These are phyloP conservation scores for Hiodon tergisus DNA, from an alignment of 2,113 vertebrate genomes.

Conservation along the genomic window DNA sequence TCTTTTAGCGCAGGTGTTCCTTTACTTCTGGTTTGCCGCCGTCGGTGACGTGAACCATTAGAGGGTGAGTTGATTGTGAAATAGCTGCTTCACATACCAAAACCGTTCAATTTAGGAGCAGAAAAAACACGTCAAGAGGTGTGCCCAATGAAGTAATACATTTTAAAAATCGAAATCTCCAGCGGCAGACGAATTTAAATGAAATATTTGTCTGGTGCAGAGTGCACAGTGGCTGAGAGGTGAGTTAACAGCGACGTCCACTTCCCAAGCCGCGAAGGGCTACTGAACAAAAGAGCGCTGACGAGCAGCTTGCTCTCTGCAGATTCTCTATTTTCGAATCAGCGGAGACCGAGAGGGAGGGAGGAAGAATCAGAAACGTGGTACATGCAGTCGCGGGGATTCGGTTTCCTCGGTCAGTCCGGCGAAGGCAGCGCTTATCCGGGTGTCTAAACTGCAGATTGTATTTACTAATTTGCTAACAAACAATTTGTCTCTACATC, in stretches of 20 bases:
- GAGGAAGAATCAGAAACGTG: background rate
- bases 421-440: background rate
- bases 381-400: background rate
- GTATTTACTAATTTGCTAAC: background rate
- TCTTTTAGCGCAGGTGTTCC: slow-evolving; percentile 43
- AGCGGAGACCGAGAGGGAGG: slow-evolving; percentile 19
- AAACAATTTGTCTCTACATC: too few species aligned
- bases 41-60: slow-evolving; percentile 37
- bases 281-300: slow-evolving; percentile 65
- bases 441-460: background rate
- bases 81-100: slow-evolving; percentile 11
- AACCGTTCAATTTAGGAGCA: background rate
- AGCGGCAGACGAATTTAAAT: background rate
- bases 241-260: slow-evolving; percentile 48
- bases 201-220: background rate
- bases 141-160: background rate
- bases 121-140: background rate
- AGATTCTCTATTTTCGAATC: slow-evolving; percentile 50
- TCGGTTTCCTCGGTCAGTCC: too few species aligned
- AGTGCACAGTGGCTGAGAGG: slow-evolving; percentile 27
- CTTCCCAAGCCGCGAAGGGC: slow-evolving; percentile 62
- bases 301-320: slow-evolving; percentile 35
- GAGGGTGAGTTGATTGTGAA: slow-evolving; percentile 3
- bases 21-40: slow-evolving; percentile 22
- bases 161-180: background rate